These are phyloP conservation scores for Gallinago undulata DNA, from an alignment of 2,113 vertebrate species.

Conservation along the genomic window DNA sequence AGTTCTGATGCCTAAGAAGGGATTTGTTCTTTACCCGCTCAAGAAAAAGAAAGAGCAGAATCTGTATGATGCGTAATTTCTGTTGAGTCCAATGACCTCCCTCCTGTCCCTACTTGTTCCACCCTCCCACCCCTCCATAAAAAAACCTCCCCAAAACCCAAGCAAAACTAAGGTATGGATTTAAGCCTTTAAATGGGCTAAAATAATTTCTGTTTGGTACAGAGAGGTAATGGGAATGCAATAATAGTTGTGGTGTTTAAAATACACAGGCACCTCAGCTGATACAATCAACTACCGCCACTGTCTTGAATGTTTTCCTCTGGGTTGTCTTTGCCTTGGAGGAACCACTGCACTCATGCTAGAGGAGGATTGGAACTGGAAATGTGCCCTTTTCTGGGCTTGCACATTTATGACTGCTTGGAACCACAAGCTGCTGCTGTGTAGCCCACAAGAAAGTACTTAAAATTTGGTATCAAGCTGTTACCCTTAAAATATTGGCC, in stretches of 20 bases:
- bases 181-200: background rate
- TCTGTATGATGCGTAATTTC: background rate
- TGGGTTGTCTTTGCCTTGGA: background rate
- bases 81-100: background rate
- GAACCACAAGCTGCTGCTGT: background rate
- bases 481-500: background rate
- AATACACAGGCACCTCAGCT: background rate
- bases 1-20: background rate
- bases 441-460: background rate
- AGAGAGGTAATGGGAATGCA: background rate
- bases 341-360: background rate
- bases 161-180: background rate
- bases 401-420: background rate
- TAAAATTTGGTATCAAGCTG: background rate
- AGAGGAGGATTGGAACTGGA: background rate
- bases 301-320: background rate
- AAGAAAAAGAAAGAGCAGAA: background rate
- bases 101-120: background rate
- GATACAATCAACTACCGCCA: background rate
- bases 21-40: background rate
- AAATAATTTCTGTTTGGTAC: background rate
- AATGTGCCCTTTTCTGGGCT: background rate
- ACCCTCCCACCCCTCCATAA: no score
- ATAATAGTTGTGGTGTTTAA: background rate
- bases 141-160: no score